Evolutionary conservation across 1,140 invertebrate genomes (phyloP).

Genomic region (Drosophila sechellia): DNA sequence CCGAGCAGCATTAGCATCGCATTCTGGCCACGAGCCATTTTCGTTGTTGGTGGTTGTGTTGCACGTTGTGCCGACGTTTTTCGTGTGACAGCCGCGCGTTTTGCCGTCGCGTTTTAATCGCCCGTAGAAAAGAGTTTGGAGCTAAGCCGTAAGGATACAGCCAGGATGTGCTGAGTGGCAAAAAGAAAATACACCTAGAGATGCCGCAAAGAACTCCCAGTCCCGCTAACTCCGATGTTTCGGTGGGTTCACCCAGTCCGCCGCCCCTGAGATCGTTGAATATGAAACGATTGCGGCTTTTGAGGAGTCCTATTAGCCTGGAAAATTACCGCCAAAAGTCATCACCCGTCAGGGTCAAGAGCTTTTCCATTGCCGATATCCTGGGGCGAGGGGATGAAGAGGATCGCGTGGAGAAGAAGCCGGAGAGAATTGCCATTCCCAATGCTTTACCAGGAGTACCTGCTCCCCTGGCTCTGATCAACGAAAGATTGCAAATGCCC

Average conservation of each 20-base stretch:
- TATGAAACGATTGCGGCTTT: slow-evolving; percentile 88
- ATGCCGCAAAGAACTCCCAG: slow-evolving; percentile 71
- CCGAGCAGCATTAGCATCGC: slow-evolving; percentile 5
- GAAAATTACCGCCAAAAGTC: slow-evolving; percentile 7
- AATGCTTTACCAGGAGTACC: not conserved
- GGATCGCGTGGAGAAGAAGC: not conserved
- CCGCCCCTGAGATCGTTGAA: slow-evolving; percentile 58
- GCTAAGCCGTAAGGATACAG: not conserved
- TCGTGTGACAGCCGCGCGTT: slow-evolving; percentile 53
- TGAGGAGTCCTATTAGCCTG: slow-evolving; percentile 47
- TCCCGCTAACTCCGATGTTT: slow-evolving; percentile 80
- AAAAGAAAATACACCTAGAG: slow-evolving; percentile 5
- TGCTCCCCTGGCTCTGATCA: slow-evolving; percentile 3
- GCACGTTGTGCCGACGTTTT: slow-evolving; percentile 63
- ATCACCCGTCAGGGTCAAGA: slow-evolving; percentile 89
- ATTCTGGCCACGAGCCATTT: slow-evolving; percentile 40
- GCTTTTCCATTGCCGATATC: slow-evolving; percentile 97
- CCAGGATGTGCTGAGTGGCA: slow-evolving; percentile 23
- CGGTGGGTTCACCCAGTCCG: slow-evolving; percentile 79
- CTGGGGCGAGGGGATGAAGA: slow-evolving; percentile 87
- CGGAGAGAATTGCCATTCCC: not conserved
- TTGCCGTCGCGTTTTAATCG: slow-evolving; percentile 70
- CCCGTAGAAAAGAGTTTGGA: not conserved
- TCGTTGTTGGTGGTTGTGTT: slow-evolving; percentile 74
- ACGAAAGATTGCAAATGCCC: slow-evolving; percentile 38